Conservation (phyloP, 2,888 invertebrate species). For the Labia minor region DNA sequence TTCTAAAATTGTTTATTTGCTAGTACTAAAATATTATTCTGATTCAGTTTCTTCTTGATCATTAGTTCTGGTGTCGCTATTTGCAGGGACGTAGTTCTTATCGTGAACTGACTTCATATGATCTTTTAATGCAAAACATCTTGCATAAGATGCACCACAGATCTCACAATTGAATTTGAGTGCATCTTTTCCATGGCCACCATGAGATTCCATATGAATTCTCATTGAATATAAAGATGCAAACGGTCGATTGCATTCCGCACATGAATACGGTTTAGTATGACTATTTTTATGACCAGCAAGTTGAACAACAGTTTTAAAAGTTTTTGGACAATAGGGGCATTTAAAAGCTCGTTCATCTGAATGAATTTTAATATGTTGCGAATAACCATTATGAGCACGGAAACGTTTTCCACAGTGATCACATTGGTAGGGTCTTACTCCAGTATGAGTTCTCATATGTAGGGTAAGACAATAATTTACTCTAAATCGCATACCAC, state of each 20-base stretch:
- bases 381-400: constrained; percentile 67
- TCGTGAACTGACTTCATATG: constrained; percentile 42
- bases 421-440: constrained; percentile 63
- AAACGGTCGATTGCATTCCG: constrained; percentile 65
- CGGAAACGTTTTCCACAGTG: constrained; percentile 54
- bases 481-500: constrained; percentile 69
- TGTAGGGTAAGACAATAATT: constrained; percentile 69
- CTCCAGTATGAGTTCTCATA: constrained; percentile 68
- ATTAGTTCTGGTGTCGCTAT: not conserved
- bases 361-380: constrained; percentile 63
- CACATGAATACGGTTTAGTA: constrained; percentile 67
- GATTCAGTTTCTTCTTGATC: not conserved
- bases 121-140: constrained; percentile 61
- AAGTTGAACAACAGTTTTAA: constrained; percentile 68
- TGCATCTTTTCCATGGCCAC: constrained; percentile 47
- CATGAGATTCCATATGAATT: constrained; percentile 63
- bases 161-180: constrained; percentile 56
- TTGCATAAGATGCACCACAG: constrained; percentile 67
- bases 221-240: constrained; percentile 66
- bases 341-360: constrained; percentile 66
- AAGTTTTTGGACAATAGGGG: constrained; percentile 64
- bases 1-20: not conserved
- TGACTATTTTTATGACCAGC: constrained; percentile 73
- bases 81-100: not conserved
- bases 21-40: not conserved